phyloP scores from a whole-genome alignment of 2,797 vertebrate genomes.

The Pseudomugil gertrudae region DNA sequence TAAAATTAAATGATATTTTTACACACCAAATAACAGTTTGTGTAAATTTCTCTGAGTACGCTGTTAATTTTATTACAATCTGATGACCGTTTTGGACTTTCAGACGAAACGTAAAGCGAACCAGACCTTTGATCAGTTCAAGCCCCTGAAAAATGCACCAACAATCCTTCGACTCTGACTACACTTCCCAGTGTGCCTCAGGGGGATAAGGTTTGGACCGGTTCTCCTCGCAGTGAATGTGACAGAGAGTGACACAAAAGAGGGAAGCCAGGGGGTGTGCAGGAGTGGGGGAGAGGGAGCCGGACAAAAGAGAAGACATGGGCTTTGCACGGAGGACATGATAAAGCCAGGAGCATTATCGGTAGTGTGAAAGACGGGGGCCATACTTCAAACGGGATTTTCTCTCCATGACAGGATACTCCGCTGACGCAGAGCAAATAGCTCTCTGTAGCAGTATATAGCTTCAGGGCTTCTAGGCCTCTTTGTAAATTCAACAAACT shows the following conservation, averaged over 20 bases:
- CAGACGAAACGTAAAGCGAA: slow-evolving; percentile 14
- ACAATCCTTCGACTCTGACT: slow-evolving; percentile 65
- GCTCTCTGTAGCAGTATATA: slow-evolving; percentile 78
- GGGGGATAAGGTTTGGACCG: slow-evolving; percentile 76
- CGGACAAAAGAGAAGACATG: slow-evolving; percentile 86
- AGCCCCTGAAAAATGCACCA: slow-evolving; percentile 40
- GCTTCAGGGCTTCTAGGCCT: slow-evolving; percentile 74
- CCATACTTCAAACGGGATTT: slow-evolving; percentile 89
- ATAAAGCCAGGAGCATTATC: slow-evolving; percentile 88
- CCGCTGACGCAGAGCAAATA: slow-evolving; percentile 81
- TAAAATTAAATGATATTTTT: slow-evolving; percentile 55
- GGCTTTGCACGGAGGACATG: slow-evolving; percentile 86
- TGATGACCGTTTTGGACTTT: neutral
- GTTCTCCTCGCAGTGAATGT: slow-evolving; percentile 80
- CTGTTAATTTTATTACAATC: slow-evolving; percentile 4
- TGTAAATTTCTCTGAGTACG: slow-evolving; percentile 28
- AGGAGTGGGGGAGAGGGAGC: slow-evolving; percentile 78
- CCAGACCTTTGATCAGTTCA: slow-evolving; percentile 32
- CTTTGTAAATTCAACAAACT: slow-evolving; percentile 78
- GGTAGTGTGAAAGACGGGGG: slow-evolving; percentile 86
- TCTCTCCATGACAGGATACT: slow-evolving; percentile 86
- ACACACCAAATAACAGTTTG: slow-evolving; percentile 31
- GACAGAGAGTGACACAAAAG: slow-evolving; percentile 85
- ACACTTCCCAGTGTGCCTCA: slow-evolving; percentile 85
- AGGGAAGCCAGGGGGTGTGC: slow-evolving; percentile 82